phyloP scores from a whole-genome alignment of 2,113 vertebrate genomes.

The Sinocyclocheilus anshuiensis region DNA sequence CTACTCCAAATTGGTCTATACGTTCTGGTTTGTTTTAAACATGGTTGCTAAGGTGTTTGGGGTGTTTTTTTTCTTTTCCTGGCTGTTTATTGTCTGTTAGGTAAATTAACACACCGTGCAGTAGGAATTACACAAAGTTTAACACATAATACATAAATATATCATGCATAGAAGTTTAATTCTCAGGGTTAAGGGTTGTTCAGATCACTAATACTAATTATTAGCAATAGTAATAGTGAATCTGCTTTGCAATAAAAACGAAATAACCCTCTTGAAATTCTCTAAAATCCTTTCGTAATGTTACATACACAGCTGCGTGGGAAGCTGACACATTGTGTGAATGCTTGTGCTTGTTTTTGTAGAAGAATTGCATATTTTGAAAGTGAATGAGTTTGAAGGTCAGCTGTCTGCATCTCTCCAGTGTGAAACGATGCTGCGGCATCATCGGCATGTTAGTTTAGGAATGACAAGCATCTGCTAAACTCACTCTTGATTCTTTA shows the following conservation, averaged over 20 bases:
- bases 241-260: not conserved
- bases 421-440: constrained; percentile 32
- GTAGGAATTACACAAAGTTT: no score
- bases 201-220: not conserved
- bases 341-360: constrained; percentile 22
- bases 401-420: constrained; percentile 32
- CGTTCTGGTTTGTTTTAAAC: not conserved
- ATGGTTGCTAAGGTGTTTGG: not conserved
- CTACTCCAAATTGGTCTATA: no score
- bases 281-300: not conserved
- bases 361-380: constrained; percentile 31
- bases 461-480: constrained; percentile 29
- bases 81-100: not conserved
- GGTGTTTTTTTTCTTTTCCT: not conserved
- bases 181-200: not conserved
- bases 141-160: not conserved
- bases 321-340: not conserved
- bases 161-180: not conserved
- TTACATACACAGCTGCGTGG: not conserved
- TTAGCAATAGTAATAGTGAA: not conserved
- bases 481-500: constrained; percentile 25
- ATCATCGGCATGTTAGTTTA: not conserved
- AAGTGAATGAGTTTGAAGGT: constrained; percentile 38
- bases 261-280: not conserved
- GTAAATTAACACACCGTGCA: not conserved